Evolutionary conservation across 2,888 invertebrate species (phyloP).

Genomic region (Brenthis hecate): DNA sequence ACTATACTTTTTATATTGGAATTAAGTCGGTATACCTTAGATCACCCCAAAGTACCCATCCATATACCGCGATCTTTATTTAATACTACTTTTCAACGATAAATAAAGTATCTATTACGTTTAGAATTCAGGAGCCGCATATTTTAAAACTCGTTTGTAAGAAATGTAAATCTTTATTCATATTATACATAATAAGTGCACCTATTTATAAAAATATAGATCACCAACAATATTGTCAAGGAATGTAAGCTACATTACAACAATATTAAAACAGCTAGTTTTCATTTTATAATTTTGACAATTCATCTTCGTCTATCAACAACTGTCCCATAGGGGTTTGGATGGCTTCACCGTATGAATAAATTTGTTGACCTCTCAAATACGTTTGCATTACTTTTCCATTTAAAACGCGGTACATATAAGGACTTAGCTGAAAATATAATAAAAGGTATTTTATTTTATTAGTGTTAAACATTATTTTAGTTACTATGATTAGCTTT

Average conservation of each 20-base stretch:
- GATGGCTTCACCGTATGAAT: conserved; percentile 64
- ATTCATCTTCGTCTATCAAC: conserved; percentile 51
- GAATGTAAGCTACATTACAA: neutral
- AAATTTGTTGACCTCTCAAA: conserved; percentile 85
- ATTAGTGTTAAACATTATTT: neutral
- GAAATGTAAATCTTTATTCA: no score
- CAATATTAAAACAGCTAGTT: neutral
- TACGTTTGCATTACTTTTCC: conserved; percentile 86
- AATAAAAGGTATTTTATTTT: conserved; percentile 21
- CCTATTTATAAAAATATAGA: no score
- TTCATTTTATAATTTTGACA: conserved; percentile 24
- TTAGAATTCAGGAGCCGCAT: no score
- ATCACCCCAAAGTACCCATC: no score
- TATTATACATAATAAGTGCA: no score
- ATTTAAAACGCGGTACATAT: conserved; percentile 81
- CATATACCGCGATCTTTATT: no score
- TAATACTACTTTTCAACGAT: no score
- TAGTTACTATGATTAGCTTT: neutral
- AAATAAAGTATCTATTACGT: no score
- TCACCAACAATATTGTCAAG: neutral
- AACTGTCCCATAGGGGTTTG: conserved; percentile 72
- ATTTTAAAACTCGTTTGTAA: no score
- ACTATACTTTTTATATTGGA: no score
- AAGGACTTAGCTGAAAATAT: conserved; percentile 84
- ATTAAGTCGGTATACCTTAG: no score